A percentile compares a stretch with the other conserved stretches of the same genome.
These are phyloP conservation scores for Alectoris magna DNA, from an alignment of 2,797 vertebrate species.

Conservation along the genomic window DNA sequence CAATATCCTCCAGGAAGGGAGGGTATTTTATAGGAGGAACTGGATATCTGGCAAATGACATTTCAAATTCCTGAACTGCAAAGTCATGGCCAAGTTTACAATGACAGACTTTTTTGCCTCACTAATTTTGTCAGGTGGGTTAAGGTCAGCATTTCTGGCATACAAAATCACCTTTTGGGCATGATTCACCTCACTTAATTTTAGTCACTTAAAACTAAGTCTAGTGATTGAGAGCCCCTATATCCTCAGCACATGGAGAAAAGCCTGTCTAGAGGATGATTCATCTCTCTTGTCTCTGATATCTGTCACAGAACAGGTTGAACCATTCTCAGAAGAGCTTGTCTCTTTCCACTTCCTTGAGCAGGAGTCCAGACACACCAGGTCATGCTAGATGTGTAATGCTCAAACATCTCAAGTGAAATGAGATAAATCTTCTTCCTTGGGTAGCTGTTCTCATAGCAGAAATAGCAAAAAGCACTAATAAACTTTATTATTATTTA, in stretches of 20 bases:
- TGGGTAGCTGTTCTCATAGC: neutral
- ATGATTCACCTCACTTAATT: conserved; percentile 59
- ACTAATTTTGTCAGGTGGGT: neutral
- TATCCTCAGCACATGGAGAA: neutral
- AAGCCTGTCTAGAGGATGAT: neutral
- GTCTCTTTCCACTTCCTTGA: neutral
- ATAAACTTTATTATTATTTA: neutral
- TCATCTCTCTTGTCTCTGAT: neutral
- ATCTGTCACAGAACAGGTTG: neutral
- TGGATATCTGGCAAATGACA: conserved; percentile 6
- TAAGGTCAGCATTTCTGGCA: neutral
- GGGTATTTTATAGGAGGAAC: neutral
- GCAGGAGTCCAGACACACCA: neutral
- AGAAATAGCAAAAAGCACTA: neutral
- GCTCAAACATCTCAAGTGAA: neutral
- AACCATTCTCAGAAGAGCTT: neutral
- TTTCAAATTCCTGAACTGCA: conserved; percentile 24
- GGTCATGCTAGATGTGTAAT: neutral
- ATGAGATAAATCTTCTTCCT: neutral
- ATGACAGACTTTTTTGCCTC: neutral
- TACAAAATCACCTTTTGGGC: neutral
- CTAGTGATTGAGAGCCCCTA: neutral
- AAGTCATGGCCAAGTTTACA: neutral
- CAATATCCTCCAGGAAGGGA: neutral
- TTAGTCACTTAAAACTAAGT: neutral